phyloP scores from a whole-genome alignment of 2,888 invertebrate species.

The Drosophila mercatorum region DNA sequence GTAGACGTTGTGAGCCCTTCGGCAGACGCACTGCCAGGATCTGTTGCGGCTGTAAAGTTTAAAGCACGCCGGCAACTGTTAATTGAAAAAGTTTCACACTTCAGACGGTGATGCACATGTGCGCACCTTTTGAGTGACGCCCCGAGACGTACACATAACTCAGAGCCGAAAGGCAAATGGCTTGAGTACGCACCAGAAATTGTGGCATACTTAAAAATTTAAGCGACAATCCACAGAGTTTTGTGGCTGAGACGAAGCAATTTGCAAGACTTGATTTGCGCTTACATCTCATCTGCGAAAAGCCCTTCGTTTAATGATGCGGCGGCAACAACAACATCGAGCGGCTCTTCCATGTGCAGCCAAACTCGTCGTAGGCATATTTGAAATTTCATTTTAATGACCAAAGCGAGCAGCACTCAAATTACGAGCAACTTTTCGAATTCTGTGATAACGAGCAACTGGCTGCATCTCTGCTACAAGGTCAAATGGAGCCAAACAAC shows the following conservation, averaged over 20 bases:
- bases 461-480: slow-evolving; percentile 23
- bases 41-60: slow-evolving; percentile 54
- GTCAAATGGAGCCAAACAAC: slow-evolving; percentile 27
- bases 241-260: slow-evolving; percentile 39
- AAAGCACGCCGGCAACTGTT: slow-evolving; percentile 69
- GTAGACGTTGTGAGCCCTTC: slow-evolving; percentile 48
- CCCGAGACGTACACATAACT: slow-evolving; percentile 15
- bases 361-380: slow-evolving; percentile 29
- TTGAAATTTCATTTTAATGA: slow-evolving; percentile 52
- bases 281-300: slow-evolving; percentile 10
- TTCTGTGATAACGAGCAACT: slow-evolving; percentile 46
- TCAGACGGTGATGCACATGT: slow-evolving; percentile 52
- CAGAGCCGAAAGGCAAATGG: slow-evolving; percentile 2
- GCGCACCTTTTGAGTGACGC: slow-evolving; percentile 56
- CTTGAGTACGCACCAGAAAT: slow-evolving; percentile 8
- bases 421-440: slow-evolving; percentile 35
- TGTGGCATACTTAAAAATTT: slow-evolving; percentile 46
- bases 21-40: slow-evolving; percentile 27
- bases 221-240: slow-evolving; percentile 48
- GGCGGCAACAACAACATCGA: slow-evolving; percentile 20
- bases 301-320: slow-evolving; percentile 51
- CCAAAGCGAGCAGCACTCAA: slow-evolving; percentile 40
- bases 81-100: slow-evolving; percentile 76
- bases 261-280: slow-evolving; percentile 42
- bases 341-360: slow-evolving; percentile 9